These are phyloP conservation scores for Diadophis punctatus DNA, from an alignment of 2,113 vertebrate species.

Conservation along the genomic window DNA sequence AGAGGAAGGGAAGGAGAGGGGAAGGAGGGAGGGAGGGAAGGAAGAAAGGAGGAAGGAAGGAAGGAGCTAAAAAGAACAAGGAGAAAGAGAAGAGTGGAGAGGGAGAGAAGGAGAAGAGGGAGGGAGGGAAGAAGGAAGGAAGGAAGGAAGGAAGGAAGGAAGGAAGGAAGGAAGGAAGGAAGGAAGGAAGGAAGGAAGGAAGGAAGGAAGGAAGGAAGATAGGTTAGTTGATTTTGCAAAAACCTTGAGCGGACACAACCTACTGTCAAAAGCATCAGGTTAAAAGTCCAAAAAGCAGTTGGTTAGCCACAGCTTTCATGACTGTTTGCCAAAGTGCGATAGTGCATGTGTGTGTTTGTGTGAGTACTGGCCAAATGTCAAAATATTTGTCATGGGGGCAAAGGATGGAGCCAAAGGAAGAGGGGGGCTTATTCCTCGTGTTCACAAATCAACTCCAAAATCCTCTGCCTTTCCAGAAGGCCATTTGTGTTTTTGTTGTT, in stretches of 20 bases:
- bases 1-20: too few species aligned
- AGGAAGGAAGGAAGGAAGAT: background rate
- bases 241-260: slow-evolving; percentile 28
- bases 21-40: too few species aligned
- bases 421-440: slow-evolving; percentile 19
- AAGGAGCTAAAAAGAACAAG: too few species aligned
- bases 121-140: too few species aligned
- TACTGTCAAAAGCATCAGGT: slow-evolving; percentile 38
- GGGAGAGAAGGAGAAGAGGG: too few species aligned
- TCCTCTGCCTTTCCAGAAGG: slow-evolving; percentile 5
- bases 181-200: too few species aligned
- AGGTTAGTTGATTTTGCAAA: background rate
- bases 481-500: background rate
- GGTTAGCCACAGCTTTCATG: slow-evolving; percentile 7
- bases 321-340: slow-evolving; percentile 9
- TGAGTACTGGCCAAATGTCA: slow-evolving; percentile 33
- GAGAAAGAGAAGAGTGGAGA: too few species aligned
- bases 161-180: too few species aligned
- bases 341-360: background rate
- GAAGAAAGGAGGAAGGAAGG: too few species aligned
- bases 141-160: too few species aligned
- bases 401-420: background rate
- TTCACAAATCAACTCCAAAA: background rate
- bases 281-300: slow-evolving; percentile 9
- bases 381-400: background rate